Percentiles rank a stretch among this genome's conserved stretches.
phyloP scores from a whole-genome alignment of 2,113 vertebrate species.

The Brachypodius melanocephalos region DNA sequence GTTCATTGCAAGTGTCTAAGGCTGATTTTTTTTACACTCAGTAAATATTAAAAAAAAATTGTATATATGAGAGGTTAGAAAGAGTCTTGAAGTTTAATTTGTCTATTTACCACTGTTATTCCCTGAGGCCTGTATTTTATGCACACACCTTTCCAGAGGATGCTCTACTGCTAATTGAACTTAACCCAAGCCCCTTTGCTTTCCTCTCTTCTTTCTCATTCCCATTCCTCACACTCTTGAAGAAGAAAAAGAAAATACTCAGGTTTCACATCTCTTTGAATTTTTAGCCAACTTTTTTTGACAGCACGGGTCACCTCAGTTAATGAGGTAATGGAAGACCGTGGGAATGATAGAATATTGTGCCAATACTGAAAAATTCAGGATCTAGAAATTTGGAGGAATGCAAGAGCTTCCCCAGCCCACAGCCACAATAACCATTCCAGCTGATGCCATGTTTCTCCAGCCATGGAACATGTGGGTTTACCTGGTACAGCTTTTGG shows the following conservation, averaged over 20 bases:
- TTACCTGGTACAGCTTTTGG: not conserved
- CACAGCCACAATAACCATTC: not conserved
- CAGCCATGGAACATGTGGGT: rapidly evolving
- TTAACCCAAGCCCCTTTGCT: not conserved
- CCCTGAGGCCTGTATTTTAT: not conserved
- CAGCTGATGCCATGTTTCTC: not conserved
- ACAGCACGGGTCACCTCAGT: not conserved
- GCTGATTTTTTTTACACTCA: not conserved
- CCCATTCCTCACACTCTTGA: not conserved
- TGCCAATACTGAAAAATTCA: not conserved
- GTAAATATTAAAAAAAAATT: not conserved
- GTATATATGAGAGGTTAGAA: not conserved
- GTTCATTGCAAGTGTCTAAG: not conserved
- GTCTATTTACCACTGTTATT: slow-evolving; percentile 18
- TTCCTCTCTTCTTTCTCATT: not conserved
- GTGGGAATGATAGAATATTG: not conserved
- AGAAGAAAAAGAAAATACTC: not conserved
- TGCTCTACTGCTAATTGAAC: not conserved
- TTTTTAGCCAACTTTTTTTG: not conserved
- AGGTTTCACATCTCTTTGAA: not conserved
- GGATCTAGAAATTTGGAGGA: not conserved
- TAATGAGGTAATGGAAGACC: not conserved
- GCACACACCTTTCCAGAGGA: not conserved
- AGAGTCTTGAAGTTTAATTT: slow-evolving; percentile 25
- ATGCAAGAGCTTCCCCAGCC: not conserved